phyloP scores from a whole-genome alignment of 2,113 vertebrate species.

The Serilophus lunatus region DNA sequence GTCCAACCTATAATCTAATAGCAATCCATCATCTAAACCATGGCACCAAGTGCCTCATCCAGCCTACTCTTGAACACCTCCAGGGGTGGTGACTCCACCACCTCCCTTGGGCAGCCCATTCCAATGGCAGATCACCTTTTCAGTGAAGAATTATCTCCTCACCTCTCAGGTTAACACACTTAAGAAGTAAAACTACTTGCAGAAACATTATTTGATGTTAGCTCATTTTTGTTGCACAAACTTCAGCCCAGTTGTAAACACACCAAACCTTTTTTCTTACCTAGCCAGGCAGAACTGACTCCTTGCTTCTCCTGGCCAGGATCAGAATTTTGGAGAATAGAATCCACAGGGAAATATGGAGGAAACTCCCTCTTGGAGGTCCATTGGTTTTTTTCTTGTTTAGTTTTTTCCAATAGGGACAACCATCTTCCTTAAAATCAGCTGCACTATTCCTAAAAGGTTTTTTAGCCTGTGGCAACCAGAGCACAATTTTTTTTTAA shows the following conservation, averaged over 20 bases:
- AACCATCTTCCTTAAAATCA: not conserved
- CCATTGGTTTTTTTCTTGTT: not conserved
- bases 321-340: not conserved
- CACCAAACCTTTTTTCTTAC: not conserved
- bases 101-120: too few relatives aligned
- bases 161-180: not conserved
- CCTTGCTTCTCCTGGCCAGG: not conserved
- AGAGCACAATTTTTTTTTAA: not conserved
- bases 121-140: too few relatives aligned
- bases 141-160: too few relatives aligned
- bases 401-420: not conserved
- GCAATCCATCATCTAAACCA: too few relatives aligned
- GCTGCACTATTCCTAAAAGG: fast-evolving
- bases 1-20: too few relatives aligned
- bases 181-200: not conserved
- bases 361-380: not conserved
- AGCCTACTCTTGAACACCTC: too few relatives aligned
- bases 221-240: not conserved
- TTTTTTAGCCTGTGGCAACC: not conserved
- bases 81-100: too few relatives aligned
- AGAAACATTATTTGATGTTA: not conserved
- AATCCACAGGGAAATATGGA: not conserved
- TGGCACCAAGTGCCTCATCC: too few relatives aligned
- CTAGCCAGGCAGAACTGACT: not conserved
- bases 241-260: not conserved